Conservation (phyloP, 2,113 vertebrate species). For the Pampusana beccarii region DNA sequence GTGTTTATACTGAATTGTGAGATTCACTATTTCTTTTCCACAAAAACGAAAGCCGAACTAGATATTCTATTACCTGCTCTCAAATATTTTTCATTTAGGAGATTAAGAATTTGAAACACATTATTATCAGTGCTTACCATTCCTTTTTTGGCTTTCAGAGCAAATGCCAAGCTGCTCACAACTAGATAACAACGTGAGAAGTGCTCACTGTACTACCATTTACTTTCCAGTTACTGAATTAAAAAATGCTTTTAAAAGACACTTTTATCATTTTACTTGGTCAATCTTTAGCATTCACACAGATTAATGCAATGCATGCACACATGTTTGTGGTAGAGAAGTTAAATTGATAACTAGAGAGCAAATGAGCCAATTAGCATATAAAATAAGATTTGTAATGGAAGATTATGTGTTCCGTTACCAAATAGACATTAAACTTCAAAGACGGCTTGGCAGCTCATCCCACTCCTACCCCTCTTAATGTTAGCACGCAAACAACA, state of each 20-base stretch:
- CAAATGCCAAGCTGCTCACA: slow-evolving; percentile 16
- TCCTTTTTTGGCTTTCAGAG: background rate
- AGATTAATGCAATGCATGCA: slow-evolving; percentile 60
- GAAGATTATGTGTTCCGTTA: slow-evolving; percentile 60
- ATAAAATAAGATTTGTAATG: slow-evolving; percentile 63
- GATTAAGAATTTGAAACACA: background rate
- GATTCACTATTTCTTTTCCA: background rate
- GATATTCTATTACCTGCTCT: background rate
- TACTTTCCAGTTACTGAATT: slow-evolving; percentile 56
- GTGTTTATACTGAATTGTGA: background rate
- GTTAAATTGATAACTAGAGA: slow-evolving; percentile 69
- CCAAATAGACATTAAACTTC: slow-evolving; percentile 73
- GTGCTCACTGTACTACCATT: slow-evolving; percentile 5
- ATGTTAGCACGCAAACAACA: background rate
- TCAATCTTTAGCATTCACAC: slow-evolving; percentile 31
- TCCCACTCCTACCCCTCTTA: slow-evolving; percentile 13
- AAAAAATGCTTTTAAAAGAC: slow-evolving; percentile 48
- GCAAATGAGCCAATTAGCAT: slow-evolving; percentile 73
- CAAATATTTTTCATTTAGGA: background rate
- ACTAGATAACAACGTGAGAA: background rate
- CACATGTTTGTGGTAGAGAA: slow-evolving; percentile 69
- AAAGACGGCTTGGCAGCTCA: slow-evolving; percentile 59
- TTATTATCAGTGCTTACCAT: background rate
- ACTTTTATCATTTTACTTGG: slow-evolving; percentile 29
- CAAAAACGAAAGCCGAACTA: background rate